Percentiles rank a stretch among this genome's conserved stretches.
These are phyloP conservation scores for Sylvietta virens DNA, from an alignment of 2,113 vertebrate genomes.

Conservation along the genomic window DNA sequence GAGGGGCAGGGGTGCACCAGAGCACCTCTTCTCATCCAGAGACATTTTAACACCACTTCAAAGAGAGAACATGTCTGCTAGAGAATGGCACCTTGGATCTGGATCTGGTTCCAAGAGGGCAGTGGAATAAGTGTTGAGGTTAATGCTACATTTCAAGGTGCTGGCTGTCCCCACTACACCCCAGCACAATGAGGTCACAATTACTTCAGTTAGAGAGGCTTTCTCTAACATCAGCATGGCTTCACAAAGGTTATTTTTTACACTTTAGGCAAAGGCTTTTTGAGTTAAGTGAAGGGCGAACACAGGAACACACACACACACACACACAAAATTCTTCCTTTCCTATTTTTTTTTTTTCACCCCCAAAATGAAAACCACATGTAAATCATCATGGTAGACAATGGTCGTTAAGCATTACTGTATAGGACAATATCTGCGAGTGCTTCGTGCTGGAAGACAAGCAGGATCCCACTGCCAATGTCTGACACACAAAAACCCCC, in stretches of 20 bases:
- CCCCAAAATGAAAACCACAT: not conserved
- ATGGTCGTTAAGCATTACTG: slow-evolving; percentile 19
- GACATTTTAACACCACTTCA: slow-evolving; percentile 59
- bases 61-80: slow-evolving; percentile 39
- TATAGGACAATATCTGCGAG: slow-evolving; percentile 26
- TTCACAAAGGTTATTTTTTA: slow-evolving; percentile 40
- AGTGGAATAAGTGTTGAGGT: slow-evolving; percentile 9
- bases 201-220: slow-evolving; percentile 3
- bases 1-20: slow-evolving; percentile 22
- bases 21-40: slow-evolving; percentile 50
- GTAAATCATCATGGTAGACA: slow-evolving; percentile 25
- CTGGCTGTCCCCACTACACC: not conserved
- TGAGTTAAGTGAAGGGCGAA: slow-evolving; percentile 42
- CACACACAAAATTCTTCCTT: not conserved
- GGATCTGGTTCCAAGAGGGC: not conserved
- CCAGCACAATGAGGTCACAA: slow-evolving; percentile 29
- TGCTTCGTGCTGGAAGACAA: slow-evolving; percentile 7
- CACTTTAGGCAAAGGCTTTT: not conserved
- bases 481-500: slow-evolving; percentile 19
- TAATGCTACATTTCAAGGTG: slow-evolving; percentile 5
- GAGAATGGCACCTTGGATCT: slow-evolving; percentile 47
- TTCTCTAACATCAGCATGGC: not conserved
- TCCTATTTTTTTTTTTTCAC: not conserved
- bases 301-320: not conserved
- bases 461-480: slow-evolving; percentile 41